These are phyloP conservation scores for Rhodophaea formosa DNA, from an alignment of 2,888 invertebrate genomes.

Conservation along the genomic window DNA sequence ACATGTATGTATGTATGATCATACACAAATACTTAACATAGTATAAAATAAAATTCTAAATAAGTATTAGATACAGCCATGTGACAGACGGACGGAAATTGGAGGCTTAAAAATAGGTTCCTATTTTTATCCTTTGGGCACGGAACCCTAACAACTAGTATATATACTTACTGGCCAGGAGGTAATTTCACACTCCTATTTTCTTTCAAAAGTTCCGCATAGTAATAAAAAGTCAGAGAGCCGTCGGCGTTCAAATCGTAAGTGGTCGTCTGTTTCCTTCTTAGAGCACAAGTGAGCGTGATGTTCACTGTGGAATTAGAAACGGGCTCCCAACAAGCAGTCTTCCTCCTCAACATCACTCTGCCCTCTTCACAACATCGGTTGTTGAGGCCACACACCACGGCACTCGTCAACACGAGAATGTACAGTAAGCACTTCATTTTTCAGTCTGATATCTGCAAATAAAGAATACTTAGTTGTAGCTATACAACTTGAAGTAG, in stretches of 20 bases:
- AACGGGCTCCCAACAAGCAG: conserved; percentile 42
- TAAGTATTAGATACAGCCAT: too few relatives aligned
- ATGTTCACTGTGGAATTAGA: conserved; percentile 31
- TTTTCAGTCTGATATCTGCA: background rate
- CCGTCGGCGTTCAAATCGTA: background rate
- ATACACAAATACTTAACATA: too few relatives aligned
- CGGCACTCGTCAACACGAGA: background rate
- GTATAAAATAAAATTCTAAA: too few relatives aligned
- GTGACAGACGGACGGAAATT: too few relatives aligned
- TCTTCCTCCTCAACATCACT: conserved; percentile 27
- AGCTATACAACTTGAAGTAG: too few relatives aligned
- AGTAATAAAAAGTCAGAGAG: background rate
- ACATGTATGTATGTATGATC: too few relatives aligned
- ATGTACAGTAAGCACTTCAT: background rate
- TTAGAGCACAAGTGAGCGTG: conserved; percentile 28
- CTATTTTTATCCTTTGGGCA: too few relatives aligned
- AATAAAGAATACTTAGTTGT: background rate
- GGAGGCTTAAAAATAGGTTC: too few relatives aligned
- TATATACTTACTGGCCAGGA: background rate
- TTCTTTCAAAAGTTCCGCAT: background rate
- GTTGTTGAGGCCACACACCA: background rate
- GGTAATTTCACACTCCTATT: background rate
- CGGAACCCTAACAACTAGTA: too few relatives aligned
- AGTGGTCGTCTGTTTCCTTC: conserved; percentile 15
- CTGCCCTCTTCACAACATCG: conserved; percentile 37